Evolutionary conservation across 1,140 invertebrate genomes (phyloP).

Genomic region (Drosophila kanapiae): DNA sequence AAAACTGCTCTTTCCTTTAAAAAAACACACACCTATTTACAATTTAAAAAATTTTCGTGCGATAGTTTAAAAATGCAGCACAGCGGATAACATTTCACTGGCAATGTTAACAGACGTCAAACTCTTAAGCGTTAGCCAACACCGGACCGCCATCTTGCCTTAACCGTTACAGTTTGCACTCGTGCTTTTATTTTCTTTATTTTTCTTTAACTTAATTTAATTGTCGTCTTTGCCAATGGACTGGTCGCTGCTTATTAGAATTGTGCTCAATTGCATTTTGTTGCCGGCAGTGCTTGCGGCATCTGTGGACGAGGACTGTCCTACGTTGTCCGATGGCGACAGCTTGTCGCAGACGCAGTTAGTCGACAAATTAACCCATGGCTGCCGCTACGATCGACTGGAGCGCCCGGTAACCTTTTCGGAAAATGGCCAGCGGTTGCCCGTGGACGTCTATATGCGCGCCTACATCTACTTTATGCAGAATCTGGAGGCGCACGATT

Average conservation of each 20-base stretch:
- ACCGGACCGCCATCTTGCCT: background rate
- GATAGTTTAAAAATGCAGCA: background rate
- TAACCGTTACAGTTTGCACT: background rate
- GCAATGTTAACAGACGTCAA: background rate
- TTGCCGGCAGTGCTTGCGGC: background rate
- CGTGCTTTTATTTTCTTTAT: conserved; percentile 11
- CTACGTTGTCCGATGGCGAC: conserved; percentile 86
- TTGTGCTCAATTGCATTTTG: conserved; percentile 51
- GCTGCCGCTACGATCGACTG: conserved; percentile 91
- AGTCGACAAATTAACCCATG: conserved; percentile 88
- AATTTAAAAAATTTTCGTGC: background rate
- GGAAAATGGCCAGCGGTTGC: conserved; percentile 78
- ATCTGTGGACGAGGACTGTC: conserved; percentile 85
- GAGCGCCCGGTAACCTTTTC: conserved; percentile 87
- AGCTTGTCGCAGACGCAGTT: conserved; percentile 90
- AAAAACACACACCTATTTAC: background rate
- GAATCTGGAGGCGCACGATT: conserved; percentile 91
- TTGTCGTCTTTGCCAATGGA: conserved; percentile 37
- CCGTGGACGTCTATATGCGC: conserved; percentile 88
- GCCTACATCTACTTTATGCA: conserved; percentile 92
- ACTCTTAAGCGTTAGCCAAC: background rate
- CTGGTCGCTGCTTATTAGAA: conserved; percentile 44
- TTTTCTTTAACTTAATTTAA: conserved; percentile 5
- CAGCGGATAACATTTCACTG: background rate
- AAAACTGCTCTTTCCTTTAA: background rate